phyloP scores from a whole-genome alignment of 2,888 invertebrate species.

The Ophioninae sp. region DNA sequence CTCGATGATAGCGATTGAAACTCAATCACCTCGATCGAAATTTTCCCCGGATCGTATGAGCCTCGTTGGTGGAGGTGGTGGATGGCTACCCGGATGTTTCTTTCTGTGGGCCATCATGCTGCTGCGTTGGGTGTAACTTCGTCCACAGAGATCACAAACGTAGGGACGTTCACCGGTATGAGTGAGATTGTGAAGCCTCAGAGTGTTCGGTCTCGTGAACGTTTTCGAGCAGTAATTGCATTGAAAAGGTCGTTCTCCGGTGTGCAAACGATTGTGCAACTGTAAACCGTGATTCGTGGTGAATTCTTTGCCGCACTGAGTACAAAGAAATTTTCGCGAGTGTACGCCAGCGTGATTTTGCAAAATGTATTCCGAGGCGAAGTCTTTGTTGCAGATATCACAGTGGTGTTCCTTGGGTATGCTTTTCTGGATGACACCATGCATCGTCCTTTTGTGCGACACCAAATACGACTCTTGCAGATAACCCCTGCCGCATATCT shows the following conservation, averaged over 20 bases:
- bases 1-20: neutral
- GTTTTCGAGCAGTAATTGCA: constrained; percentile 52
- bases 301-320: constrained; percentile 61
- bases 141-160: constrained; percentile 76
- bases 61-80: constrained; percentile 52
- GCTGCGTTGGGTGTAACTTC: constrained; percentile 72
- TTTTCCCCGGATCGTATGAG: constrained; percentile 46
- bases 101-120: constrained; percentile 57
- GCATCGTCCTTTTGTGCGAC: constrained; percentile 52
- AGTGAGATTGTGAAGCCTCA: constrained; percentile 65
- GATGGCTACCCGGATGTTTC: constrained; percentile 66
- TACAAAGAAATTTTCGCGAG: constrained; percentile 65
- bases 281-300: constrained; percentile 57
- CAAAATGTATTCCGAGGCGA: constrained; percentile 57
- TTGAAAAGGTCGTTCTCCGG: constrained; percentile 45
- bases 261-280: constrained; percentile 48
- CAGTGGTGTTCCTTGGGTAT: constrained; percentile 58
- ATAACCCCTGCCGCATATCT: constrained; percentile 64
- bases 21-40: constrained; percentile 11
- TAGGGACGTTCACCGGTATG: constrained; percentile 78
- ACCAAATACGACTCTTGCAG: constrained; percentile 46
- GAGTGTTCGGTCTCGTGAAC: constrained; percentile 50
- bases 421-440: constrained; percentile 55
- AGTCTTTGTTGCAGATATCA: constrained; percentile 52
- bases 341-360: constrained; percentile 63